Conservation (phyloP, 2,113 vertebrate species). For the Madoqua kirkii region DNA sequence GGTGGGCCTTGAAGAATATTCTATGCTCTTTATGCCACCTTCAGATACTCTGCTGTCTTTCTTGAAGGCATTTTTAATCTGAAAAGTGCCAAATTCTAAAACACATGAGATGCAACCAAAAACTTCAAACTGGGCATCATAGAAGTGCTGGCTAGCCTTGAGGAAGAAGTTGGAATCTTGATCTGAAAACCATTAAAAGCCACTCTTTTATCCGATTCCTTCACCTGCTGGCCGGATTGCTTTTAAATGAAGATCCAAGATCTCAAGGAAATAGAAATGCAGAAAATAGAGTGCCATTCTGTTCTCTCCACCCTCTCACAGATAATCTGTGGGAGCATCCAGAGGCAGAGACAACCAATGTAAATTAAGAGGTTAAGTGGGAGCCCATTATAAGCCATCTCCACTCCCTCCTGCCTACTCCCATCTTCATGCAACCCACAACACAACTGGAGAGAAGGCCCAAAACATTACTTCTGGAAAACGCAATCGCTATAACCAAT, state of each 20-base stretch:
- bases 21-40: not conserved
- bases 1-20: not conserved
- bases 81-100: conserved; percentile 13
- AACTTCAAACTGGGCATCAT: not conserved
- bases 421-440: not conserved
- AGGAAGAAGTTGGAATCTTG: conserved; percentile 10
- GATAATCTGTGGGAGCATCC: not conserved
- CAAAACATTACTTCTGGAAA: conserved; percentile 21
- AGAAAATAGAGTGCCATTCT: conserved; percentile 49
- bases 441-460: not conserved
- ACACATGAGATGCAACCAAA: not conserved
- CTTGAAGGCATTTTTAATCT: conserved; percentile 18
- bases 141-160: not conserved
- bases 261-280: conserved; percentile 1
- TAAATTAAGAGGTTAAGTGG: conserved; percentile 45
- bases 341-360: not conserved
- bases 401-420: not conserved
- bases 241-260: conserved; percentile 59
- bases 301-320: not conserved
- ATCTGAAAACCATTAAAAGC: conserved; percentile 55
- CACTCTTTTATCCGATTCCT: conserved; percentile 13
- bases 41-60: not conserved
- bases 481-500: conserved; percentile 41
- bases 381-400: not conserved
- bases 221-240: conserved; percentile 28